phyloP scores from a whole-genome alignment of 2,888 invertebrate species.

The Parascotia fuliginaria region DNA sequence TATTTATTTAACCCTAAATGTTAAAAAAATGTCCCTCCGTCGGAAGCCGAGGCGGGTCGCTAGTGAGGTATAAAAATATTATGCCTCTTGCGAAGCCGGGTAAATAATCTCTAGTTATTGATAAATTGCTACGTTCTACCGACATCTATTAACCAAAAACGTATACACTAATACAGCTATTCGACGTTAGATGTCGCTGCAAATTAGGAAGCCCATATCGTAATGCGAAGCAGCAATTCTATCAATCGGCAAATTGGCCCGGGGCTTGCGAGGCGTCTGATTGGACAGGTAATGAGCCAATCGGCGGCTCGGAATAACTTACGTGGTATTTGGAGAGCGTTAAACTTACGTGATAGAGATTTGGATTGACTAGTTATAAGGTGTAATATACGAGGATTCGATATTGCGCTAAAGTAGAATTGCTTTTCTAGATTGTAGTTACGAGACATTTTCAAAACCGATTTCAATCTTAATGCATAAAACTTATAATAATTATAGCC shows the following conservation, averaged over 20 bases:
- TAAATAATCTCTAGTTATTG: too few relatives aligned
- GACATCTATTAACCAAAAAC: constrained; percentile 22
- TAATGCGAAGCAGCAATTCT: constrained; percentile 37
- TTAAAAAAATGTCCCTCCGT: too few relatives aligned
- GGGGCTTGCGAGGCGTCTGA: constrained; percentile 37
- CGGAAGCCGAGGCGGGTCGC: too few relatives aligned
- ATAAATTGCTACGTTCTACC: too few relatives aligned
- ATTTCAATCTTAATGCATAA: too few relatives aligned
- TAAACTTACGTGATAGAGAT: constrained; percentile 12
- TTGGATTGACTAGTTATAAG: background rate
- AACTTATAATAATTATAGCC: too few relatives aligned
- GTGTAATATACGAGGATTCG: background rate
- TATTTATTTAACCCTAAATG: too few relatives aligned
- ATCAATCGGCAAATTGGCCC: constrained; percentile 43
- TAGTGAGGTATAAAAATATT: too few relatives aligned
- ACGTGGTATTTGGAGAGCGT: constrained; percentile 8
- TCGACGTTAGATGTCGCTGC: constrained; percentile 29
- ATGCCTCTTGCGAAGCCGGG: too few relatives aligned
- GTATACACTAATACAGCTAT: constrained; percentile 6
- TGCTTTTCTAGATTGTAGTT: background rate
- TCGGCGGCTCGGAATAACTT: constrained; percentile 31
- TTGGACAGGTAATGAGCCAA: constrained; percentile 50
- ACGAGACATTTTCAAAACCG: too few relatives aligned
- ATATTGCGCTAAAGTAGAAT: background rate
- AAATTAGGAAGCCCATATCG: constrained; percentile 20